phyloP scores from a whole-genome alignment of 2,888 invertebrate genomes.

The Mycalesis mineus region DNA sequence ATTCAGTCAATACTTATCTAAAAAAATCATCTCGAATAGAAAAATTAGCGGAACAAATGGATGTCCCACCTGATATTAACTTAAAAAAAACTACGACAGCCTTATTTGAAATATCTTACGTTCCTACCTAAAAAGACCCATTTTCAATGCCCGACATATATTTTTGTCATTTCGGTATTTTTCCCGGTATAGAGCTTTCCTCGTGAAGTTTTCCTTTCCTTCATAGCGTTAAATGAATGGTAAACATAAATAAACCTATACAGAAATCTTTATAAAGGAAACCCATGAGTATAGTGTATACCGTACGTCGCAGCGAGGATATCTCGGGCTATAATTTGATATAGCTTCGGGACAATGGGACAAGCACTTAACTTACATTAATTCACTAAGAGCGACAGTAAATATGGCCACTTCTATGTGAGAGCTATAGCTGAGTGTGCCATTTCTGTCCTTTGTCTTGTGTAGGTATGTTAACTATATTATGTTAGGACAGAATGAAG shows the following conservation, averaged over 20 bases:
- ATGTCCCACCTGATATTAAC: too few species aligned
- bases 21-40: too few species aligned
- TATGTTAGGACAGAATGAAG: background rate
- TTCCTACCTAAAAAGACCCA: too few species aligned
- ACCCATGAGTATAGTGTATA: too few species aligned
- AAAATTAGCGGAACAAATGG: too few species aligned
- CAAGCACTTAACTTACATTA: slow-evolving; percentile 1
- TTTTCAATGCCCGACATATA: background rate
- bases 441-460: background rate
- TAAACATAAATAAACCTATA: background rate
- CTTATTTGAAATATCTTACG: too few species aligned
- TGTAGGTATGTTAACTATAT: background rate
- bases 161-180: background rate
- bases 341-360: background rate
- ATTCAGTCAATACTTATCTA: too few species aligned
- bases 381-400: background rate
- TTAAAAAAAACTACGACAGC: too few species aligned
- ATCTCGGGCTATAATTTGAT: background rate
- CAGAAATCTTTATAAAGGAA: background rate
- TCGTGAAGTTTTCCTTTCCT: background rate
- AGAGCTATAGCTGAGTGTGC: background rate
- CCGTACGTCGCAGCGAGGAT: too few species aligned
- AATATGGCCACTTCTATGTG: background rate
- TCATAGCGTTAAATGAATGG: background rate
- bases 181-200: background rate